Evolutionary conservation across 2,797 vertebrate genomes (phyloP).

Genomic region (Falco rusticolus): DNA sequence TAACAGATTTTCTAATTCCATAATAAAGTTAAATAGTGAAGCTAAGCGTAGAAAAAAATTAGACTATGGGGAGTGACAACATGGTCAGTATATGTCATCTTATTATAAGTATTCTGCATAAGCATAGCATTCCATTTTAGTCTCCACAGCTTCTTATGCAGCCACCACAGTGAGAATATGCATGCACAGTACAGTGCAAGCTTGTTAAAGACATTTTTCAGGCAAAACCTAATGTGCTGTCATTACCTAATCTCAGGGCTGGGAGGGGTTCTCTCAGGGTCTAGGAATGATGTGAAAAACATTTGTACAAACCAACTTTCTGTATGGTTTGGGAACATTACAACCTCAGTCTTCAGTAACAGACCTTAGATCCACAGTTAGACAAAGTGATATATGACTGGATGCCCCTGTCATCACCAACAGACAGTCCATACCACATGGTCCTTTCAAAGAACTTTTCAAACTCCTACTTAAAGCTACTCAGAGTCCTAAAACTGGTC

Average conservation of each 20-base stretch:
- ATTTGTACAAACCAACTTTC: slow-evolving; percentile 27
- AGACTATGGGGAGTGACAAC: neutral
- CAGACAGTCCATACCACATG: neutral
- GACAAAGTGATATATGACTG: neutral
- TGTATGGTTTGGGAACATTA: neutral
- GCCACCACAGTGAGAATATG: neutral
- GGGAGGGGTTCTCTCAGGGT: slow-evolving; percentile 24
- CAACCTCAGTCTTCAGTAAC: slow-evolving; percentile 7
- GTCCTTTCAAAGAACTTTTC: neutral
- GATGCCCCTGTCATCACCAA: neutral
- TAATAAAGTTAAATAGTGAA: neutral
- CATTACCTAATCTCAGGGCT: slow-evolving; percentile 54
- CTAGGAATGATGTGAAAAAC: slow-evolving; percentile 57
- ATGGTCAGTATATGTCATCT: neutral
- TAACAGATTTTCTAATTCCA: neutral
- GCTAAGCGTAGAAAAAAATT: neutral
- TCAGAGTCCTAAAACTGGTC: neutral
- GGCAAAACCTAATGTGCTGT: slow-evolving; percentile 15
- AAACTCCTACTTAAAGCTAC: neutral
- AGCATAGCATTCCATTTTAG: slow-evolving; percentile 3
- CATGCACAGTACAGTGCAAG: slow-evolving; percentile 17
- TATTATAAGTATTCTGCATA: neutral
- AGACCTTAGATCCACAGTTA: neutral
- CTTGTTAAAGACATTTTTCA: slow-evolving; percentile 22
- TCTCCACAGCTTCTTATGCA: slow-evolving; percentile 1